Percentiles rank a stretch among this genome's conserved stretches.
Conservation (phyloP, 2,888 invertebrate species). For the Drosophila birchii region DNA sequence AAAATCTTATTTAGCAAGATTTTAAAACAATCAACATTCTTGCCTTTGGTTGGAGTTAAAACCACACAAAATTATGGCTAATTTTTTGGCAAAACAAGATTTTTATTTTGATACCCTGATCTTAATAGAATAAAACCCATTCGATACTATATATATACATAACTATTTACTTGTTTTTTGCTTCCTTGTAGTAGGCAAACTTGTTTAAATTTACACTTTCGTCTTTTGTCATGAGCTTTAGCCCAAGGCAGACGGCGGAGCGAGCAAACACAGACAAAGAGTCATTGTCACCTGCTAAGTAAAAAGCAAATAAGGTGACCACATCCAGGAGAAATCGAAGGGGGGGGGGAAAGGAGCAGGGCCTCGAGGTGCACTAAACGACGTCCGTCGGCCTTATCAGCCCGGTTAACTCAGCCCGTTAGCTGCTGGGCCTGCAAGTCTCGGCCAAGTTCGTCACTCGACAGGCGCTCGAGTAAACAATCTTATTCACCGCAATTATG, state of each 20-base stretch:
- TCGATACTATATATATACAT: not conserved
- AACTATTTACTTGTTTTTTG: conserved; percentile 1
- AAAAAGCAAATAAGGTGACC: conserved; percentile 46
- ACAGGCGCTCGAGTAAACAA: conserved; percentile 29
- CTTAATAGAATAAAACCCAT: not conserved
- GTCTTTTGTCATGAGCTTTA: conserved; percentile 24
- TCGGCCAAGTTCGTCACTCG: conserved; percentile 33
- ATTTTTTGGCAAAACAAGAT: not conserved
- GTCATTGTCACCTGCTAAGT: conserved; percentile 65
- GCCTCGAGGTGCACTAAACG: conserved; percentile 9
- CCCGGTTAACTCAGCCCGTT: conserved; percentile 20
- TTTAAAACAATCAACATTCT: not conserved
- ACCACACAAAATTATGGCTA: not conserved
- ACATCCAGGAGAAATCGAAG: not conserved
- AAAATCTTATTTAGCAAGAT: not conserved
- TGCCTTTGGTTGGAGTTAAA: not conserved
- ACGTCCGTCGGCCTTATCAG: conserved; percentile 23
- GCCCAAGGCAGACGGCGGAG: conserved; percentile 35
- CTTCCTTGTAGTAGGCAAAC: conserved; percentile 40
- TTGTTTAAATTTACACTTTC: conserved; percentile 58
- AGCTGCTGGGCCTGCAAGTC: conserved; percentile 15
- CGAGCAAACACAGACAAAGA: conserved; percentile 52
- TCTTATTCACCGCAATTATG: conserved; percentile 24
- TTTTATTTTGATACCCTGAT: not conserved
- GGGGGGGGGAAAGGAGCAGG: not conserved